Base-by-base conservation (phyloP, 2,888 invertebrate species). In the Cactoblastis cactorum region DNA sequence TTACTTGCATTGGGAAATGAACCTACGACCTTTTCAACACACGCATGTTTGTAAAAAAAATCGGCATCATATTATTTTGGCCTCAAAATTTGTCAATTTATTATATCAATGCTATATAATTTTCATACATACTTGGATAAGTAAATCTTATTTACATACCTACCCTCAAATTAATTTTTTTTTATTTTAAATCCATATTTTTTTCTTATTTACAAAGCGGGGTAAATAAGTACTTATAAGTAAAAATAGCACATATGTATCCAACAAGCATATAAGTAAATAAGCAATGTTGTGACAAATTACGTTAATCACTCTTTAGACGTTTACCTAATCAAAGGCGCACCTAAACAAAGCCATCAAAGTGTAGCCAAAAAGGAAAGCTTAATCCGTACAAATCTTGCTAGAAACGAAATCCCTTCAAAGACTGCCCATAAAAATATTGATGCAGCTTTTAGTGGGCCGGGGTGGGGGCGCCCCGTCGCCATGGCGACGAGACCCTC, bases 401-500 rank as follows among this genome's bases (percentile, higher is more conserved):
- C 46, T 46, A 45, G 34, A 46, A 46, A 32, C 38, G 28, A 57
- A 58, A 57, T 59, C 63, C 61, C 65, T 41, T 52, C 45, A 56
- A 56, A 62, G 56, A 58, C 66, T 54, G 66, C 58, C 76, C 76
- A 83, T 85, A 85, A 84, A 85, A 87, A 86, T 86, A 86, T 83
- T 77, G 81, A 77, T 77, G 78, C 71, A 74, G 78, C 80, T 79
- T 80, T 80, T 76, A 79, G 74, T 67, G 63, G 55, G 70, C 65
- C 64, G 66, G 70, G 74, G 74, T 65, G 79, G 72, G 69, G 69
- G 70, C 62, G 55, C 68, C 61, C 67, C 68, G 88, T 90, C 75
- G 77, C 80, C 73, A 82, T 82, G 77, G 78, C 74, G 65, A 90
- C 88, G 71, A 78, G 79, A 83, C 84, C 88, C 87, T 85, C 83